Percentiles rank a stretch among this genome's conserved stretches.
Conservation (phyloP, 1,140 invertebrate species). For the Eciton burchellii region DNA sequence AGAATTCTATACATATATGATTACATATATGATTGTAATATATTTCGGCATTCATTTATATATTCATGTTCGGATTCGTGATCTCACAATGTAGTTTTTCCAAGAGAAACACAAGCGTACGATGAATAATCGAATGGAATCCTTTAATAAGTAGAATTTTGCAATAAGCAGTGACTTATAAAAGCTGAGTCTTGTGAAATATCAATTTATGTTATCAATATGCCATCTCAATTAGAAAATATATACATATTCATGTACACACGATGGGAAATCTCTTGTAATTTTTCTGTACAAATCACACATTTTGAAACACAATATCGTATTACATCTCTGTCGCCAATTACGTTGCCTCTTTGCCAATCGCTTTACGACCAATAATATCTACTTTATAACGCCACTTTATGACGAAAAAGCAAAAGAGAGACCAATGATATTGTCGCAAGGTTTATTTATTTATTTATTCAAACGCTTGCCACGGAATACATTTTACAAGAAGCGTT, state of each 20-base stretch:
- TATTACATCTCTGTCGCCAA: background rate
- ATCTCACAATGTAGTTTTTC: background rate
- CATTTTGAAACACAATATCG: background rate
- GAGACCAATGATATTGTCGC: background rate
- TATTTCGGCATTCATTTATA: conserved; percentile 10
- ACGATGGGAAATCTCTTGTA: background rate
- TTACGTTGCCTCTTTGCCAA: background rate
- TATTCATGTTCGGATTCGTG: no score
- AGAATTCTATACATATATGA: background rate
- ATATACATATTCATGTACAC: no score
- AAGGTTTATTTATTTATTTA: background rate
- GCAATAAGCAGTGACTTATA: no score
- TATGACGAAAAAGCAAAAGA: background rate
- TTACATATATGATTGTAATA: background rate
- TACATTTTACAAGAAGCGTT: background rate
- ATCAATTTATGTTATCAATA: no score
- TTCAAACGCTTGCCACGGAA: no score
- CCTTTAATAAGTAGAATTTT: no score
- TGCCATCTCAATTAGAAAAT: no score
- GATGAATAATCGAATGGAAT: background rate
- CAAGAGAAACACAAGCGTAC: background rate
- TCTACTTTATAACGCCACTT: background rate
- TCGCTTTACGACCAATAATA: background rate
- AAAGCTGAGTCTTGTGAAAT: no score
- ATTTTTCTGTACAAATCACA: background rate